These are phyloP conservation scores for Latrodectus elegans DNA, from an alignment of 2,888 invertebrate species.

Conservation along the genomic window DNA sequence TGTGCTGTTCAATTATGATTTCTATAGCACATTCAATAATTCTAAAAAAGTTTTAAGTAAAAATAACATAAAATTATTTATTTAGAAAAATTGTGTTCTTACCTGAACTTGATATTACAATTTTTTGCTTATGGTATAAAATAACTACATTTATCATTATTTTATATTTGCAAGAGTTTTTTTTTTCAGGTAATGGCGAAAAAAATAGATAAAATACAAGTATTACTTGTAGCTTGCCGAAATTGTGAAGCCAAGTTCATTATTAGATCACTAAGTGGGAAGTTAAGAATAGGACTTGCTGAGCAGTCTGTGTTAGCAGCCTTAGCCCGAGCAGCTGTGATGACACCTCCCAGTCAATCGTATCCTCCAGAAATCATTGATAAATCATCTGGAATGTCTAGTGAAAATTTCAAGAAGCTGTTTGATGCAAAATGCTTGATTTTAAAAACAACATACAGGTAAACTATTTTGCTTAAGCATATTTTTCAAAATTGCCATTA, in stretches of 20 bases:
- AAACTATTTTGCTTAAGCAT: constrained; percentile 71
- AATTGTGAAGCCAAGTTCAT: constrained; percentile 90
- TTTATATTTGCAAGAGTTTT: not conserved
- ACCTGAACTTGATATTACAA: too few relatives aligned
- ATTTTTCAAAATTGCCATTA: not conserved
- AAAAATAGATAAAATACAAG: constrained; percentile 93
- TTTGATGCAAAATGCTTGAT: constrained; percentile 84
- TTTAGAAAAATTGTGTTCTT: too few relatives aligned
- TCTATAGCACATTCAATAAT: too few relatives aligned
- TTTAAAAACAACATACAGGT: constrained; percentile 95
- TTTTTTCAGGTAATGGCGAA: constrained; percentile 77
- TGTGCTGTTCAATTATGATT: too few relatives aligned
- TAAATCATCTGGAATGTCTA: constrained; percentile 79
- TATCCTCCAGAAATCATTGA: constrained; percentile 81
- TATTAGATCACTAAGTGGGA: constrained; percentile 92
- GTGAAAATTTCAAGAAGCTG: constrained; percentile 84
- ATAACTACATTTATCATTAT: not conserved
- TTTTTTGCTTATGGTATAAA: too few relatives aligned
- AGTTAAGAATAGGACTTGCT: constrained; percentile 95
- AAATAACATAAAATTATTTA: too few relatives aligned
- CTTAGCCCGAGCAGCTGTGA: constrained; percentile 87
- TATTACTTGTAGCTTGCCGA: constrained; percentile 92
- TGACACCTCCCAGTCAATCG: constrained; percentile 84
- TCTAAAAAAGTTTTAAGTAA: too few relatives aligned
- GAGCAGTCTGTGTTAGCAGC: constrained; percentile 96